Percentiles rank a stretch among this genome's conserved stretches.
These are phyloP conservation scores for Anser cygnoides DNA, from an alignment of 2,113 vertebrate species.

Conservation along the genomic window DNA sequence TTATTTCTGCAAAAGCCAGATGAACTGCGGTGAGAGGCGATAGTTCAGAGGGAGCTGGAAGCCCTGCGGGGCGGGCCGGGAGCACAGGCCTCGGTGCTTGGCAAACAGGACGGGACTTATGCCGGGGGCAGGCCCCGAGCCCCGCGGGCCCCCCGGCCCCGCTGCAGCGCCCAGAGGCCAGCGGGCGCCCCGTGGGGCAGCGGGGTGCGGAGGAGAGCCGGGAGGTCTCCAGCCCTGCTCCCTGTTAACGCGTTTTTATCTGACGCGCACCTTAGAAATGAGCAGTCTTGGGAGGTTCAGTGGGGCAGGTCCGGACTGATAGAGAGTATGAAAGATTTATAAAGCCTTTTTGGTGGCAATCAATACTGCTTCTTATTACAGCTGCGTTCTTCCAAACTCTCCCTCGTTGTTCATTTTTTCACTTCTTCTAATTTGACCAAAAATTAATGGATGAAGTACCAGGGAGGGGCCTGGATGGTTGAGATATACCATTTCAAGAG, in stretches of 20 bases:
- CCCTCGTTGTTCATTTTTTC: slow-evolving; percentile 29
- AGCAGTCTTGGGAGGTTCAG: slow-evolving; percentile 78
- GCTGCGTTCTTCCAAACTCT: not conserved
- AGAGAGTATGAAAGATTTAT: slow-evolving; percentile 86
- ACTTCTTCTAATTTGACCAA: slow-evolving; percentile 16
- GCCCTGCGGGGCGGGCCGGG: not conserved
- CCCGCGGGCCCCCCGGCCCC: too few relatives aligned
- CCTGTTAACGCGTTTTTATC: not conserved
- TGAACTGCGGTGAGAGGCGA: not conserved
- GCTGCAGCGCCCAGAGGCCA: not conserved
- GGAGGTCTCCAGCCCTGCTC: not conserved
- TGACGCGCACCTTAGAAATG: slow-evolving; percentile 55
- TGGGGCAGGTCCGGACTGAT: slow-evolving; percentile 75
- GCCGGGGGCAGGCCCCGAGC: too few relatives aligned
- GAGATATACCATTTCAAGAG: not conserved
- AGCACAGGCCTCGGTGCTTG: not conserved
- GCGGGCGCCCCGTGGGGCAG: not conserved
- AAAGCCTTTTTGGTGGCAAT: slow-evolving; percentile 82
- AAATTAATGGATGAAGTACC: not conserved
- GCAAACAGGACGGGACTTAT: too few relatives aligned
- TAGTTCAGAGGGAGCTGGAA: not conserved
- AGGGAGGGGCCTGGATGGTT: not conserved
- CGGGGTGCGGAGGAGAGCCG: rapidly evolving
- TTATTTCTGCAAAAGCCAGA: slow-evolving; percentile 35
- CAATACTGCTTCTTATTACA: slow-evolving; percentile 83